A percentile compares a stretch with the other conserved stretches of the same genome.
These are phyloP conservation scores for Tenrec ecaudatus DNA, from an alignment of 2,113 vertebrate species.

Conservation along the genomic window DNA sequence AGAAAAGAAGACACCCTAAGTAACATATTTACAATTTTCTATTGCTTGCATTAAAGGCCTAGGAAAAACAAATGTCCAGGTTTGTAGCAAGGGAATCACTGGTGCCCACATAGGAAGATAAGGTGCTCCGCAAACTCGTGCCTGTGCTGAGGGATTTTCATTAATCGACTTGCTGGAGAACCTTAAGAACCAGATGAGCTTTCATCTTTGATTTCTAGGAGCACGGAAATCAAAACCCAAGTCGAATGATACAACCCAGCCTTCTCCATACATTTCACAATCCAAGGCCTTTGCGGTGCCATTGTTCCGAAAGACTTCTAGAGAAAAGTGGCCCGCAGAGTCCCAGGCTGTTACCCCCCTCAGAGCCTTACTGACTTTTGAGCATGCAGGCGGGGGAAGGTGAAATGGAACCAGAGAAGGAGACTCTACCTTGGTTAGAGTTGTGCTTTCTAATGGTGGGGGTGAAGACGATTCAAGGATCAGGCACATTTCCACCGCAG, in stretches of 20 bases:
- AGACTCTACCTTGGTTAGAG: not conserved
- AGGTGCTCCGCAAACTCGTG: not conserved
- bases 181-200: not conserved
- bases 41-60: not conserved
- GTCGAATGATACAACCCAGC: not conserved
- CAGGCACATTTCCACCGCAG: not conserved
- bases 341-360: not conserved
- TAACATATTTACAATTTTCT: slow-evolving; percentile 1
- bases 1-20: not conserved
- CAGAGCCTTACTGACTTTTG: not conserved
- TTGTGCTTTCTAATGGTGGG: not conserved
- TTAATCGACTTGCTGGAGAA: slow-evolving; percentile 2
- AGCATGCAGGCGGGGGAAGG: too few species aligned
- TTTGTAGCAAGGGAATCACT: not conserved
- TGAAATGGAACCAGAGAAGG: not conserved
- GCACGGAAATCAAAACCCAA: slow-evolving; percentile 1
- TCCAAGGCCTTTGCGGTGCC: accelerated
- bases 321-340: not conserved
- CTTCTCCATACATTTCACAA: not conserved
- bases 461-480: not conserved
- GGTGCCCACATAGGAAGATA: not conserved
- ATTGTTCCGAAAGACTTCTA: not conserved
- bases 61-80: not conserved
- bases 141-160: not conserved
- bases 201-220: not conserved